These are phyloP conservation scores for Dorcus parallelipipedus DNA, from an alignment of 2,888 invertebrate species.

Conservation along the genomic window DNA sequence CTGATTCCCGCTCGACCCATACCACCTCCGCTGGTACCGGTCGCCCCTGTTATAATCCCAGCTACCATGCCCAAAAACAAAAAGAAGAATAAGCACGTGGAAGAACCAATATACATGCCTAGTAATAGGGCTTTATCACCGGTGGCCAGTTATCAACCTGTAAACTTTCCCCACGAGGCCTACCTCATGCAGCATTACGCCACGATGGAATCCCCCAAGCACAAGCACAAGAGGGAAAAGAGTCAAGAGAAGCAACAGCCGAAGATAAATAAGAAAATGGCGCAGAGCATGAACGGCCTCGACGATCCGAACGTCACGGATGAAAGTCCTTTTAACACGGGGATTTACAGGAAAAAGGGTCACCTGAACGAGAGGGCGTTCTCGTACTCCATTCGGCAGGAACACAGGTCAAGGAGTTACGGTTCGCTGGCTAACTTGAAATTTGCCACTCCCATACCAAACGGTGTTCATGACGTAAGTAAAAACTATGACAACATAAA, in stretches of 20 bases:
- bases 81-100: slow-evolving; percentile 52
- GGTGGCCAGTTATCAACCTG: slow-evolving; percentile 56
- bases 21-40: slow-evolving; percentile 45
- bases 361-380: slow-evolving; percentile 91
- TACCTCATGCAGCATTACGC: slow-evolving; percentile 59
- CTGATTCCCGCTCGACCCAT: slow-evolving; percentile 58
- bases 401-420: slow-evolving; percentile 88
- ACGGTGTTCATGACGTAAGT: slow-evolving; percentile 47
- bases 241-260: slow-evolving; percentile 48
- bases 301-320: slow-evolving; percentile 51
- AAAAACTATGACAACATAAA: no score
- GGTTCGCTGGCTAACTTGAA: slow-evolving; percentile 88
- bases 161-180: slow-evolving; percentile 57
- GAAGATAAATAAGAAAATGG: slow-evolving; percentile 58
- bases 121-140: slow-evolving; percentile 56
- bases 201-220: slow-evolving; percentile 47
- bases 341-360: slow-evolving; percentile 88
- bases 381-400: slow-evolving; percentile 90
- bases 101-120: slow-evolving; percentile 61
- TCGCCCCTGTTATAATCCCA: slow-evolving; percentile 45
- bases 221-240: slow-evolving; percentile 22
- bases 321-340: slow-evolving; percentile 68
- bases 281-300: slow-evolving; percentile 66
- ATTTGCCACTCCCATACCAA: slow-evolving; percentile 70
- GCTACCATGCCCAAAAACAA: slow-evolving; percentile 56